Conservation (phyloP, 2,888 invertebrate species). For the Monoplex corrugatus region DNA sequence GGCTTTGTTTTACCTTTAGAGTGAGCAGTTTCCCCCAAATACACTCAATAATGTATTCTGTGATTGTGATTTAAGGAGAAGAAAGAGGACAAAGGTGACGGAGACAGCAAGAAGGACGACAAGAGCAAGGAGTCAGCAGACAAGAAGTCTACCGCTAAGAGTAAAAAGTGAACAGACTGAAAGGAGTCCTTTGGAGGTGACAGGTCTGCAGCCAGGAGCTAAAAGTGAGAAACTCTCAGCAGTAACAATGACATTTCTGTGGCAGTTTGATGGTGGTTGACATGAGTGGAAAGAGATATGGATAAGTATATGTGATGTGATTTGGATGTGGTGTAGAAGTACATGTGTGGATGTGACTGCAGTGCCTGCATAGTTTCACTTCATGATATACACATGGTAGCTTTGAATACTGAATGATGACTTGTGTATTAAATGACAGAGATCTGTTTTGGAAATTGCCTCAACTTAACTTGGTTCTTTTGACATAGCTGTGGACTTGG, state of each 20-base stretch:
- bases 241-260: not conserved
- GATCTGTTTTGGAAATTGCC: no score
- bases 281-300: not conserved
- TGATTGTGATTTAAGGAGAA: slow-evolving; percentile 64
- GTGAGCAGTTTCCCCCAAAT: not conserved
- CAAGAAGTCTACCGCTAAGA: slow-evolving; percentile 59
- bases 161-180: slow-evolving; percentile 48
- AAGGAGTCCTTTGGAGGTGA: not conserved
- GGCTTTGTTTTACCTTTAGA: no score
- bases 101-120: slow-evolving; percentile 56
- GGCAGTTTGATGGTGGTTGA: not conserved
- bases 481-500: no score
- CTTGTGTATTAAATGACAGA: no score
- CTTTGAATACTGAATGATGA: no score
- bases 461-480: no score
- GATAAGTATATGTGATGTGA: not conserved
- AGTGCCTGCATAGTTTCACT: no score
- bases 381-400: no score
- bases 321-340: no score
- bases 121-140: slow-evolving; percentile 62
- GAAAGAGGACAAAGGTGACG: slow-evolving; percentile 64
- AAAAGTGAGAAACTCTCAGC: not conserved
- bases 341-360: not conserved
- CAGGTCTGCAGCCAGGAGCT: not conserved
- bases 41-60: not conserved